Conservation (phyloP, 2,797 vertebrate genomes). For the Labroides dimidiatus region DNA sequence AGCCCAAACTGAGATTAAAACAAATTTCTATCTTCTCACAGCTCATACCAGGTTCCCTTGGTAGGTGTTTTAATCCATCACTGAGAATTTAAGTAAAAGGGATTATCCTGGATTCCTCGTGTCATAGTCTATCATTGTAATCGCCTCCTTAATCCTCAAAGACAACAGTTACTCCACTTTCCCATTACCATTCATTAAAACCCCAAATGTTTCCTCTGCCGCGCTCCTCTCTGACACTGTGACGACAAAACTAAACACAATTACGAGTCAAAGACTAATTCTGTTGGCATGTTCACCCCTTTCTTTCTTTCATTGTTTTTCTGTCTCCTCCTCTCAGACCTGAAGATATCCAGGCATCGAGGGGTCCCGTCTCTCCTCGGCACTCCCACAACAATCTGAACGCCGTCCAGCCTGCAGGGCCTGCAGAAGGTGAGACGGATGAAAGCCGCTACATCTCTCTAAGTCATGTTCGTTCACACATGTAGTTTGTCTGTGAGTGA, state of each 20-base stretch:
- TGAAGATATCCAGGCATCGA: constrained; percentile 25
- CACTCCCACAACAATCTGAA: constrained; percentile 26
- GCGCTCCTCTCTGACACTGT: neutral
- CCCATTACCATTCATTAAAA: neutral
- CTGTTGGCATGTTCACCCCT: neutral
- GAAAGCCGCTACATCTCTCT: neutral
- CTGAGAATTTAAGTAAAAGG: neutral
- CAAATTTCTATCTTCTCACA: neutral
- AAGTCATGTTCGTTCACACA: too few species aligned
- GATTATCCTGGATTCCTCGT: constrained; percentile 1
- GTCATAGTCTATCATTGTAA: neutral
- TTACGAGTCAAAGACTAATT: neutral
- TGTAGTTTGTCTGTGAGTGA: too few species aligned
- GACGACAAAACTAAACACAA: neutral
- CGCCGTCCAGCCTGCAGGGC: constrained; percentile 6
- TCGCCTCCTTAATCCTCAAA: neutral
- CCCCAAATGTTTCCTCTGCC: neutral
- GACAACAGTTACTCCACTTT: neutral
- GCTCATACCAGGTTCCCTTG: neutral
- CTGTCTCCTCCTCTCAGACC: constrained; percentile 55
- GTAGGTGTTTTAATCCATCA: neutral
- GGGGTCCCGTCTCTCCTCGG: neutral
- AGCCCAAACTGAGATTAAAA: neutral
- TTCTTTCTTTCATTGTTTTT: neutral
- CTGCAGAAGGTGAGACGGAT: constrained; percentile 34